Evolutionary conservation across 2,888 invertebrate genomes (phyloP).

Genomic region (Pandemis corylana): DNA sequence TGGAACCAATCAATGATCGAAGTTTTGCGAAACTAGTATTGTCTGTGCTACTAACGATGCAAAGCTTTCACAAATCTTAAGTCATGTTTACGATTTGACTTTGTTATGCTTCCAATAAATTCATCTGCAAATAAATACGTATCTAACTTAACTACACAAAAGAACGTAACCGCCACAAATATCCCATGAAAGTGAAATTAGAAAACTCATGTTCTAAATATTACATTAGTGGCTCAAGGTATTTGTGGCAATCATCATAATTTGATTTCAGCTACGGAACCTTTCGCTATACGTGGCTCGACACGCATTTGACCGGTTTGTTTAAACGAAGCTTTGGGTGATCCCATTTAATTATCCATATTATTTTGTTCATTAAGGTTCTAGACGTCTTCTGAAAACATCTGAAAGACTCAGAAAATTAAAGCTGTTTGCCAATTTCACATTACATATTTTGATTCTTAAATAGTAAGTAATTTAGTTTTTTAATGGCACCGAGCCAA

Average conservation of each 20-base stretch:
- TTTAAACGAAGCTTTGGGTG: neutral
- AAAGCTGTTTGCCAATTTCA: slow-evolving; percentile 1
- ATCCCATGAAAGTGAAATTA: too few species aligned
- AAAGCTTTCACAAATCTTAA: neutral
- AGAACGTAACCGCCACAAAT: too few species aligned
- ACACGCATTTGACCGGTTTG: too few species aligned
- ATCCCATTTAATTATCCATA: slow-evolving; percentile 1
- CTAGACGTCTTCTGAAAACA: slow-evolving; percentile 5
- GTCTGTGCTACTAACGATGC: neutral
- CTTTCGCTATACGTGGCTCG: too few species aligned
- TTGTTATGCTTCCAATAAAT: too few species aligned
- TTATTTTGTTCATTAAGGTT: slow-evolving; percentile 1
- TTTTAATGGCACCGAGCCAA: slow-evolving; percentile 21
- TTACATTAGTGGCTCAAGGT: too few species aligned
- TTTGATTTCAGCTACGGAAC: too few species aligned
- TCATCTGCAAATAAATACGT: neutral
- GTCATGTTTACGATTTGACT: neutral
- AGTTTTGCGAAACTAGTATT: neutral
- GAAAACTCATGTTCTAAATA: too few species aligned
- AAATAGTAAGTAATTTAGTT: slow-evolving; percentile 7
- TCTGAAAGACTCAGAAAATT: slow-evolving; percentile 20
- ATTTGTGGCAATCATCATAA: too few species aligned
- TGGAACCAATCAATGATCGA: neutral
- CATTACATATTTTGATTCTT: slow-evolving; percentile 5
- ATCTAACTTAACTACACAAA: too few species aligned